Evolutionary conservation across 2,888 invertebrate species (phyloP), one percentile per base, ranked within the genome.

Genomic region (Drosophila longiperda): DNA sequence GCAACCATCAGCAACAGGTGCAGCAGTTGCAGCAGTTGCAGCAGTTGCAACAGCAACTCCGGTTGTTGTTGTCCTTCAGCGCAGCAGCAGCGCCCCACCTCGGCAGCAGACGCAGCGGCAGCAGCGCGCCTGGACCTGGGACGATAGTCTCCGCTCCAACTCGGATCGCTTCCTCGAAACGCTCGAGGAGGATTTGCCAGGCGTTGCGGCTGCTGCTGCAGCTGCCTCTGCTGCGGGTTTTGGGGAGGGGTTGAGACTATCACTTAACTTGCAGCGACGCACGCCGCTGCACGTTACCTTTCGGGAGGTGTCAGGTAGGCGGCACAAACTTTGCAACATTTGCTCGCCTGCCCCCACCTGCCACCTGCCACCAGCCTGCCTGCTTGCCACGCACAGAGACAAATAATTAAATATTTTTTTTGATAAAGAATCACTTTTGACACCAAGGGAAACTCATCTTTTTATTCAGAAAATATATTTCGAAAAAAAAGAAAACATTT

Each of bases 91-190:
- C 38, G 63, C 54, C 32, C 60, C 71, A 29, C 58, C 65, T 32
- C 38, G 49, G 26, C 75, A 67, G 50, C 76, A 57, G n/a, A 36
- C 34, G 26, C 58, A 48, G 48, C 64, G 36, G 29, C 68, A 52
- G 17, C 66, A 45, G 45, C 89, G 91, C 52, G 90, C 85, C 23
- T 93, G 93, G 93, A 91, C 92, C 62, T 93, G 93, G 93, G 92
- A 93, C 63, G 93, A 93, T 54, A 93, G 93, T 80, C 69, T 93
- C 63, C 87, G 92, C 60, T 93, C 93, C 17, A 93, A 93, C 79
- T 92, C 92, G 8, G 93, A 93, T 85, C 90, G 92, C 65, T 93
- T 93, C 71, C 86, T 93, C 20, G 92, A 93, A 75, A 92, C 93
- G 32, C 87, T 93, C 38, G 93, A 93, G 67, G 90, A 92, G 67